A percentile compares a stretch with the other conserved stretches of the same genome.
Conservation (phyloP, 2,888 invertebrate genomes). For the Mamestra brassicae region DNA sequence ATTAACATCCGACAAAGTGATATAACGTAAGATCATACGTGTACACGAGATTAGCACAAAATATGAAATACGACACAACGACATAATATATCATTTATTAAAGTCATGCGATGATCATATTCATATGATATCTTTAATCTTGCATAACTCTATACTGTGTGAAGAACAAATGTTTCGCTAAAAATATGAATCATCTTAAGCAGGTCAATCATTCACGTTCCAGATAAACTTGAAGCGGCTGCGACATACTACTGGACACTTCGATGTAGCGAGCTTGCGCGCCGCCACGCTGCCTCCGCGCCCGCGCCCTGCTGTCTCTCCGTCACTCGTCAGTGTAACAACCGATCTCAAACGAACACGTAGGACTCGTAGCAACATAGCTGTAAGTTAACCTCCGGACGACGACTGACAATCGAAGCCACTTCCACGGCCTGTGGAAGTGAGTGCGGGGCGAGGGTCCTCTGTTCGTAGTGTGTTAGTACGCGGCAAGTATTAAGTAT, state of each 20-base stretch:
- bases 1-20: too few species aligned
- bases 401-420: too few species aligned
- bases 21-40: too few species aligned
- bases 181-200: not conserved
- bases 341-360: conserved; percentile 46
- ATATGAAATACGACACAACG: too few species aligned
- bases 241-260: not conserved
- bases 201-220: not conserved
- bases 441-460: not conserved
- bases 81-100: too few species aligned
- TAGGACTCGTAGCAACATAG: conserved; percentile 30
- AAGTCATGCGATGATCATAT: too few species aligned
- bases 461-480: conserved; percentile 10
- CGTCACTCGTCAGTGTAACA: conserved; percentile 41
- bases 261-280: not conserved
- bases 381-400: conserved; percentile 8
- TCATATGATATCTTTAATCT: too few species aligned
- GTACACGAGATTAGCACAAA: too few species aligned
- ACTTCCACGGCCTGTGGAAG: too few species aligned
- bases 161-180: too few species aligned
- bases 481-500: conserved; percentile 24
- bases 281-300: too few species aligned
- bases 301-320: not conserved
- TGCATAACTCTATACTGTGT: too few species aligned
- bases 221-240: conserved; percentile 38